phyloP scores from a whole-genome alignment of 2,888 invertebrate genomes.

The Diloba caeruleocephala region DNA sequence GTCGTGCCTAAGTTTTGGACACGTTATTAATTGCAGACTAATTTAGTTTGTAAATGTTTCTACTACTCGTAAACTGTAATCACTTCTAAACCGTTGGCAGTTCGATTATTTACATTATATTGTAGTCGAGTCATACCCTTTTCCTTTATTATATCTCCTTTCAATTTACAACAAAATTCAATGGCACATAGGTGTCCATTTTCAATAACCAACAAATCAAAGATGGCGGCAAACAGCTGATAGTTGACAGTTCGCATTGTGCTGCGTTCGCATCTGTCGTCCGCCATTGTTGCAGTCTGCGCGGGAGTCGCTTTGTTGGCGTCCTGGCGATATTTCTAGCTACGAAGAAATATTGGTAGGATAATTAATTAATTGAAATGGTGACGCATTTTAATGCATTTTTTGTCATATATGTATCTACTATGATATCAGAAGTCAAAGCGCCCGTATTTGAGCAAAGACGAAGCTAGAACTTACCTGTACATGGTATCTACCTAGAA shows the following conservation, averaged over 20 bases:
- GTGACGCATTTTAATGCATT: conserved; percentile 8
- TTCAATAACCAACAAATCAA: conserved; percentile 42
- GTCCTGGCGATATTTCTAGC: conserved; percentile 34
- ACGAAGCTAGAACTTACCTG: too few relatives aligned
- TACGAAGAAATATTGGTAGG: conserved; percentile 36
- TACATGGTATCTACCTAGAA: too few relatives aligned
- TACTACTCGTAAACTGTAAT: too few relatives aligned
- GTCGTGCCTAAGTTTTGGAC: too few relatives aligned
- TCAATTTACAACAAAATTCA: conserved; percentile 12
- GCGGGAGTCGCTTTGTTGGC: conserved; percentile 51
- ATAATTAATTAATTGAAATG: conserved; percentile 22
- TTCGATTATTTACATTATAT: conserved; percentile 1
- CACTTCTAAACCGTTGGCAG: background rate
- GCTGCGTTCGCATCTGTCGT: conserved; percentile 60
- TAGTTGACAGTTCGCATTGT: conserved; percentile 58
- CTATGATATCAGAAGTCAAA: too few relatives aligned
- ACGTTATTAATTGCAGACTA: too few relatives aligned
- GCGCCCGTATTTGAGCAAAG: too few relatives aligned
- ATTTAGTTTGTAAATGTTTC: too few relatives aligned
- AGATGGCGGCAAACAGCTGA: conserved; percentile 61
- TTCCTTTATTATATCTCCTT: conserved; percentile 3
- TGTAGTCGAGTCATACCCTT: conserved; percentile 7
- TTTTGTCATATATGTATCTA: too few relatives aligned
- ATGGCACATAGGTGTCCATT: conserved; percentile 34
- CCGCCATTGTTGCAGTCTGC: conserved; percentile 52